Conservation (phyloP, 2,888 invertebrate species). For the Caenorhabditis parvicauda region DNA sequence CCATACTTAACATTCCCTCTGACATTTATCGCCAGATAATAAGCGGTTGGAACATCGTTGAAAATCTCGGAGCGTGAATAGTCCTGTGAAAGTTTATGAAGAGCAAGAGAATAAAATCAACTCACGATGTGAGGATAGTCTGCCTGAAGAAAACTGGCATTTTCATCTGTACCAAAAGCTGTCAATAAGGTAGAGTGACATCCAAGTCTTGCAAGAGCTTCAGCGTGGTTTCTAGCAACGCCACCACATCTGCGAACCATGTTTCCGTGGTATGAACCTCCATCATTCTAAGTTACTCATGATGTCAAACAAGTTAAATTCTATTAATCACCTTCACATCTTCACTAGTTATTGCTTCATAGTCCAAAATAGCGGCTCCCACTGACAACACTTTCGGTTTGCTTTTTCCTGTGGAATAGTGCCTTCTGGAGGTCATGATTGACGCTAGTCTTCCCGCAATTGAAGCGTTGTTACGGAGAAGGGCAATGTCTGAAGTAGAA, state of each 20-base stretch:
- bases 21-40: slow-evolving; percentile 45
- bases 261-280: slow-evolving; percentile 75
- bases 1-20: slow-evolving; percentile 48
- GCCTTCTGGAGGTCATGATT: slow-evolving; percentile 45
- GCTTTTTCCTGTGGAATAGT: not conserved
- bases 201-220: slow-evolving; percentile 71
- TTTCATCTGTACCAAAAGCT: slow-evolving; percentile 75
- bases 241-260: slow-evolving; percentile 77
- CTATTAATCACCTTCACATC: slow-evolving; percentile 66
- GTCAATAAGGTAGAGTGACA: slow-evolving; percentile 70
- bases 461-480: slow-evolving; percentile 88
- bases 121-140: slow-evolving; percentile 27
- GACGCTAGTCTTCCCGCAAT: slow-evolving; percentile 79
- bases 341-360: slow-evolving; percentile 50
- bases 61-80: slow-evolving; percentile 14
- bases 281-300: slow-evolving; percentile 74
- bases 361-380: slow-evolving; percentile 62
- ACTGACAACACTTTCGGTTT: slow-evolving; percentile 53
- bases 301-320: slow-evolving; percentile 2
- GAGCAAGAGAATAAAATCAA: not conserved
- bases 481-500: slow-evolving; percentile 76
- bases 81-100: slow-evolving; percentile 21
- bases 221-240: slow-evolving; percentile 87
- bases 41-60: slow-evolving; percentile 33
- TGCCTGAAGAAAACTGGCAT: slow-evolving; percentile 44